Base-by-base conservation (phyloP, 2,797 vertebrate genomes). In the Hemibagrus guttatus region DNA sequence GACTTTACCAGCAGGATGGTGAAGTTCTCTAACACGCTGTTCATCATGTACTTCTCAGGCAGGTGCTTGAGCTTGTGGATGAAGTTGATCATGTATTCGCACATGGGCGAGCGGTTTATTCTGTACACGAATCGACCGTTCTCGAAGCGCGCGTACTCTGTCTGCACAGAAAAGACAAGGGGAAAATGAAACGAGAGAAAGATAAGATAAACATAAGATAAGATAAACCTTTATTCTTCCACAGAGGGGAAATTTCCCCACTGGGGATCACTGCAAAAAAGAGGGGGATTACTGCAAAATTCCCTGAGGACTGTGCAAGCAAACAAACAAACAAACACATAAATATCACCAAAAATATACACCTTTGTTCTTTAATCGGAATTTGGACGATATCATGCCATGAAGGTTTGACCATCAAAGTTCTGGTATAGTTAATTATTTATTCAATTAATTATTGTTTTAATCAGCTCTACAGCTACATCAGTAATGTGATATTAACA, bases 1-100 rank as follows among this genome's bases (percentile, higher is more conserved):
- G 31, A 58, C 93, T 91, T 42, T 95, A 99, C 98, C 97, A 99
- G 95, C 93, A 99, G 96, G 93, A 99, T 99, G 56, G 98, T 99
- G 92, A 99, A 99, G 94, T 99, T 99, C 96, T 99, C 98, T 95
- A 99, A 95, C 89, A 99, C 98, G 0, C 98, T 99, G 96, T 99
- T 99, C 98, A 99, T 99, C 98, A 99, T 99, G 93, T 99, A 99
- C 90, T 99, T 99, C 94, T 99, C 98, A 2, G 98, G 98, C 94
- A 99, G 95, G 94, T 99, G 98, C 93, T 99, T 99, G 90, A 99
- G 97, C 91, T 99, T 99, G 95, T 99, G 98, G 94, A 99, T 99
- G 94, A 99, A 99, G 95, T 99, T 99, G 95, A 99, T 99, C 98
- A 99, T 99, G 90, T 99, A 99, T 97, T 99, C 98, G 93, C 98